Percentiles rank a stretch among this genome's conserved stretches.
These are phyloP conservation scores for Tetragnatha versicolor DNA, from an alignment of 1,140 invertebrate genomes.

Conservation along the genomic window DNA sequence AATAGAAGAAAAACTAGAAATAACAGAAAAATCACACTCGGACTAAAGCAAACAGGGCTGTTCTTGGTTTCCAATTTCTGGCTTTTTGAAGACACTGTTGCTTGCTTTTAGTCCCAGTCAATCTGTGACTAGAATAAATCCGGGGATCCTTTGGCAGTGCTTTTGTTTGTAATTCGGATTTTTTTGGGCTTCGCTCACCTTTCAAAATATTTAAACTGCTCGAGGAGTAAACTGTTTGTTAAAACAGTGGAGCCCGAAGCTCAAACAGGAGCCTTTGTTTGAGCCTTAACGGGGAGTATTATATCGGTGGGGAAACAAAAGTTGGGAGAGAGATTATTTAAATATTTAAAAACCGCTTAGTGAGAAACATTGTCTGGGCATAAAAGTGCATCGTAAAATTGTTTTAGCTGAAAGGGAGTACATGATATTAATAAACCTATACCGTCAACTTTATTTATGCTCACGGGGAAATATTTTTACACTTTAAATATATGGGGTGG, in stretches of 20 bases:
- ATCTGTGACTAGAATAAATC: slow-evolving; percentile 27
- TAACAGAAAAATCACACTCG: slow-evolving; percentile 14
- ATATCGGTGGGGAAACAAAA: too few species aligned
- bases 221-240: slow-evolving; percentile 8
- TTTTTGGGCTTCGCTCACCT: slow-evolving; percentile 12
- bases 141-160: neutral
- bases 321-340: too few species aligned
- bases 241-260: slow-evolving; percentile 9
- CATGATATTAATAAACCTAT: too few species aligned
- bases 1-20: slow-evolving; percentile 7
- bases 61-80: slow-evolving; percentile 48
- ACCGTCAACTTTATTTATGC: too few species aligned
- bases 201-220: slow-evolving; percentile 23
- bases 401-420: too few species aligned
- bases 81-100: slow-evolving; percentile 43
- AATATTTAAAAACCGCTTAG: too few species aligned
- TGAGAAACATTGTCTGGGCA: too few species aligned
- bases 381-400: too few species aligned
- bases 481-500: too few species aligned
- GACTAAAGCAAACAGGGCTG: slow-evolving; percentile 39
- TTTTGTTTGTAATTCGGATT: slow-evolving; percentile 23
- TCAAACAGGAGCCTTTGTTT: too few species aligned
- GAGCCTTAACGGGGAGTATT: too few species aligned
- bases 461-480: too few species aligned
- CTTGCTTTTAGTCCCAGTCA: slow-evolving; percentile 30